A percentile compares a stretch with the other conserved stretches of the same genome.
These are phyloP conservation scores for Actinia equina DNA, from an alignment of 64 coral and sea anemone genomes.

Conservation along the genomic window DNA sequence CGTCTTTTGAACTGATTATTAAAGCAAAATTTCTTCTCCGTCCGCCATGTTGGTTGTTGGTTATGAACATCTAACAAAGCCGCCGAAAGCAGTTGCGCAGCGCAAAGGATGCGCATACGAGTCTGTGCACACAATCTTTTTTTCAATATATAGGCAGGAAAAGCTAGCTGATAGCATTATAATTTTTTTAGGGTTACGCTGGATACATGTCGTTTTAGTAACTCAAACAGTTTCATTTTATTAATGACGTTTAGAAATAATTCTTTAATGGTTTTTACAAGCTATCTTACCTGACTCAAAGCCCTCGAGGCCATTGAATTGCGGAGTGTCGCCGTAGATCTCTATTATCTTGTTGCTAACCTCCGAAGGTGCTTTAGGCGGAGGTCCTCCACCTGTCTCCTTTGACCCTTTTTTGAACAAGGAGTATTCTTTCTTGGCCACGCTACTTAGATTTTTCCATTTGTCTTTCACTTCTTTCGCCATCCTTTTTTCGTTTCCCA, in stretches of 20 bases:
- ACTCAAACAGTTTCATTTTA: not conserved
- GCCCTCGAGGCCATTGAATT: conserved; percentile 3
- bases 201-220: too few relatives aligned
- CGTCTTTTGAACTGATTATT: not conserved
- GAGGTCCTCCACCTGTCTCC: conserved; percentile 1
- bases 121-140: too few relatives aligned
- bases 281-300: conserved; percentile 24
- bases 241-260: not conserved
- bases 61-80: not conserved
- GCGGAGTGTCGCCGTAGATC: conserved; percentile 6
- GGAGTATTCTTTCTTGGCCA: conserved; percentile 12
- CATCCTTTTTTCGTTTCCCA: conserved; percentile 11
- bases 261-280: not conserved
- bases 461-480: not conserved
- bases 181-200: too few relatives aligned
- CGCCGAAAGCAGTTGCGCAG: not conserved
- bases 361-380: not conserved
- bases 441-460: conserved; percentile 24
- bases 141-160: too few relatives aligned
- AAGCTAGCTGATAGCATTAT: too few relatives aligned
- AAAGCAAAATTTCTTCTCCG: not conserved
- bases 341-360: conserved; percentile 19
- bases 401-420: not conserved
- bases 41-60: not conserved
- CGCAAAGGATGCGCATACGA: too few relatives aligned